phyloP scores from a whole-genome alignment of 2,888 invertebrate species.

The Acrocyrtus sp. region DNA sequence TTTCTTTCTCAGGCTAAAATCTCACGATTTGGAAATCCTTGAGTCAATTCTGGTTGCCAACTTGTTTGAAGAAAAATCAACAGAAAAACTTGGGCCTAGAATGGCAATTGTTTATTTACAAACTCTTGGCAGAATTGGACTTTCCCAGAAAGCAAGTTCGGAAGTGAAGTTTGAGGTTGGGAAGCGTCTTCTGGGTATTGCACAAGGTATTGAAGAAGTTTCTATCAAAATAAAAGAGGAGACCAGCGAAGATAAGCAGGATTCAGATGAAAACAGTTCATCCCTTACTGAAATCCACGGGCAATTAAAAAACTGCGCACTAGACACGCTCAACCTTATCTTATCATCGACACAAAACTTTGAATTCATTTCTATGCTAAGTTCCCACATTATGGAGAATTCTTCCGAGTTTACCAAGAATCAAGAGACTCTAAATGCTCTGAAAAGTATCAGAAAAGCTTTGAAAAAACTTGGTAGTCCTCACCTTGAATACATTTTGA shows the following conservation, averaged over 20 bases:
- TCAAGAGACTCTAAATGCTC: not conserved
- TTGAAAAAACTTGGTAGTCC: slow-evolving; percentile 15
- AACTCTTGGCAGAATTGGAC: slow-evolving; percentile 23
- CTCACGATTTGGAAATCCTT: slow-evolving; percentile 21
- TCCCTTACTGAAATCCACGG: slow-evolving; percentile 5
- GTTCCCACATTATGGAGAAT: slow-evolving; percentile 5
- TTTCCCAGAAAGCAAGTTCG: not conserved
- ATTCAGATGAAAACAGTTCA: not conserved
- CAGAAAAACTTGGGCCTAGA: slow-evolving; percentile 9
- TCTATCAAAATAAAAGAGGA: not conserved
- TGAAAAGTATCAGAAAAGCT: slow-evolving; percentile 32
- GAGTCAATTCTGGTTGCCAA: not conserved
- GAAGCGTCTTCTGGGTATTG: slow-evolving; percentile 18
- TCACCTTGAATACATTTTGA: slow-evolving; percentile 17
- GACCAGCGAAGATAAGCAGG: not conserved
- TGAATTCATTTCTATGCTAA: slow-evolving; percentile 18
- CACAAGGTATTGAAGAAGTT: slow-evolving; percentile 20
- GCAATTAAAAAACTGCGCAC: not conserved
- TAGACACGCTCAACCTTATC: slow-evolving; percentile 11
- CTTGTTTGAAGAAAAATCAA: too few species aligned
- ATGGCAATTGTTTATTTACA: slow-evolving; percentile 33
- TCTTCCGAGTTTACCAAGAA: not conserved
- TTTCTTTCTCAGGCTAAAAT: slow-evolving; percentile 4
- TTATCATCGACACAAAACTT: slow-evolving; percentile 3
- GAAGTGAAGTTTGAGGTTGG: slow-evolving; percentile 16